These are phyloP conservation scores for Tachina lurida DNA, from an alignment of 2,888 invertebrate species.

Conservation along the genomic window DNA sequence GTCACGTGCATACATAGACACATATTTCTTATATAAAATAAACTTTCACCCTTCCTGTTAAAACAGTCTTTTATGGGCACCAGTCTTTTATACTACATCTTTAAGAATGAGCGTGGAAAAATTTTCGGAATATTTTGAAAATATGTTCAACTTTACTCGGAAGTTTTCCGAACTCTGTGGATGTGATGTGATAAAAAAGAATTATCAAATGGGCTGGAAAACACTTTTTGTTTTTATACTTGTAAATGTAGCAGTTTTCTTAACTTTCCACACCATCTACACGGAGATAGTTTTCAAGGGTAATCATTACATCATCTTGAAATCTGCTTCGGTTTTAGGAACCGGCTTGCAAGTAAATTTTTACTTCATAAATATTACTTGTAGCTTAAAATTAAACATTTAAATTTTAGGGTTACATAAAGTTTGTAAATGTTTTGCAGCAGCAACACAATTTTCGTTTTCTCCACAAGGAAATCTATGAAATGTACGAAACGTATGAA, in stretches of 20 bases:
- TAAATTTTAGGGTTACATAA: slow-evolving; percentile 24
- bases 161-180: slow-evolving; percentile 14
- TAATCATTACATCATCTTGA: not conserved
- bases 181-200: slow-evolving; percentile 3
- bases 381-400: not conserved
- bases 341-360: slow-evolving; percentile 50
- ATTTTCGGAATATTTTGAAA: slow-evolving; percentile 21
- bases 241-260: not conserved
- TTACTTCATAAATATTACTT: not conserved
- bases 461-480: slow-evolving; percentile 21
- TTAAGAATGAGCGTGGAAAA: not conserved
- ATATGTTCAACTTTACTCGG: slow-evolving; percentile 11
- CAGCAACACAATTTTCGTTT: not conserved
- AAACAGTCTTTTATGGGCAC: not conserved
- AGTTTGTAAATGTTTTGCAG: slow-evolving; percentile 11
- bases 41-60: too few relatives aligned
- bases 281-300: not conserved
- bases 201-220: slow-evolving; percentile 19
- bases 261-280: slow-evolving; percentile 16
- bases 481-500: slow-evolving; percentile 41
- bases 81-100: not conserved
- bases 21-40: not conserved
- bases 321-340: slow-evolving; percentile 19
- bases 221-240: slow-evolving; percentile 19
- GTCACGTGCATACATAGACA: too few relatives aligned